Conservation (phyloP, 2,888 invertebrate genomes). For the Amphiduros pacificus region DNA sequence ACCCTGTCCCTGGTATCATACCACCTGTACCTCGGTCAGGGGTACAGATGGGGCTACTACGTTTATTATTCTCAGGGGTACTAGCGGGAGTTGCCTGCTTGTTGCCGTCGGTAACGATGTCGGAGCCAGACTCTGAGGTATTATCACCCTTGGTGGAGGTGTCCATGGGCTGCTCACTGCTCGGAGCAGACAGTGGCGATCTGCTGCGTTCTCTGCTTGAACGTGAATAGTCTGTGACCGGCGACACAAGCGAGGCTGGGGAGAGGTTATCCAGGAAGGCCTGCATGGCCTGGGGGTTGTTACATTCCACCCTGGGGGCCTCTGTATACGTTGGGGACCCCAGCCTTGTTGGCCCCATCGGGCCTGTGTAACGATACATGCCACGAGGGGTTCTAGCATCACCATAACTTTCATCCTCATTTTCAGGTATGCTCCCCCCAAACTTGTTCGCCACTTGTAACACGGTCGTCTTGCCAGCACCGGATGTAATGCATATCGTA, state of each 20-base stretch:
- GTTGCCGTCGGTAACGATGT: background rate
- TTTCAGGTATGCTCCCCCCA: slow-evolving; percentile 27
- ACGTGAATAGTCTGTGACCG: slow-evolving; percentile 9
- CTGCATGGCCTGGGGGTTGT: slow-evolving; percentile 1
- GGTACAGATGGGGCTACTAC: too few species aligned
- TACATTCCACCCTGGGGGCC: slow-evolving; percentile 10
- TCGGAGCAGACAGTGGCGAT: background rate
- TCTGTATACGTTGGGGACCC: background rate
- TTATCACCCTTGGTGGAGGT: slow-evolving; percentile 3
- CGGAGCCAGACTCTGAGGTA: slow-evolving; percentile 1
- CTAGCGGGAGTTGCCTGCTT: background rate
- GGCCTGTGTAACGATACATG: too few species aligned
- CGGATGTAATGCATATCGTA: slow-evolving; percentile 35
- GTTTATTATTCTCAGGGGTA: too few species aligned
- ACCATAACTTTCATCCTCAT: slow-evolving; percentile 6
- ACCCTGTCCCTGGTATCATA: slow-evolving; percentile 19
- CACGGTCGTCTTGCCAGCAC: slow-evolving; percentile 31
- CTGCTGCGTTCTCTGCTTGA: slow-evolving; percentile 8
- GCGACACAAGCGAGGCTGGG: slow-evolving; percentile 19
- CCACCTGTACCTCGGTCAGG: slow-evolving; percentile 3
- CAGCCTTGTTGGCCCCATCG: too few species aligned
- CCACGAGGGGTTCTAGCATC: too few species aligned
- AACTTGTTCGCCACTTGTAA: slow-evolving; percentile 33
- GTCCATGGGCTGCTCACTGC: slow-evolving; percentile 1
- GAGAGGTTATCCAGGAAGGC: slow-evolving; percentile 22